Evolutionary conservation across 2,113 vertebrate species (phyloP).

Genomic region (Agelaius phoeniceus): DNA sequence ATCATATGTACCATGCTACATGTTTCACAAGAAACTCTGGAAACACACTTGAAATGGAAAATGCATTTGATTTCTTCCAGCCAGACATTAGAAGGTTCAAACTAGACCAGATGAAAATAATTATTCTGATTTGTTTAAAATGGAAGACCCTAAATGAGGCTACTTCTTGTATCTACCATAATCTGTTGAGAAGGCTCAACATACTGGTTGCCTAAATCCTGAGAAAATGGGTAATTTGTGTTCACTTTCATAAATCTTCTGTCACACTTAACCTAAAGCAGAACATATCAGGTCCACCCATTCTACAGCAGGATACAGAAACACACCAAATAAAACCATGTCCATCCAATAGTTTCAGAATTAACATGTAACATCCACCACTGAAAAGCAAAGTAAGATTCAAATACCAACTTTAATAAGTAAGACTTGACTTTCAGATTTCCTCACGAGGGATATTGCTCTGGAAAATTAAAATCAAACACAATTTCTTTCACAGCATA

Average conservation of each 20-base stretch:
- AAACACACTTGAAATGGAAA: neutral
- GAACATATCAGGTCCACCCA: neutral
- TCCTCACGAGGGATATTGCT: neutral
- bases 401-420: neutral
- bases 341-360: neutral
- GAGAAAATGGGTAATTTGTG: neutral
- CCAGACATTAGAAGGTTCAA: neutral
- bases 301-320: neutral
- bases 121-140: neutral
- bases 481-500: neutral
- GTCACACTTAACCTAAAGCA: neutral
- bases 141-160: neutral
- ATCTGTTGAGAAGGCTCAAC: neutral
- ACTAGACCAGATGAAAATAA: neutral
- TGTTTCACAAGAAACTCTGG: neutral
- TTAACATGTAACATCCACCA: neutral
- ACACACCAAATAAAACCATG: fast-evolving
- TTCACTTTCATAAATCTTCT: neutral
- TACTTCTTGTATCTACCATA: neutral
- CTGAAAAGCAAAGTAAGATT: neutral
- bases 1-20: fast-evolving
- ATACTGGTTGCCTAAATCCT: neutral
- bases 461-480: neutral
- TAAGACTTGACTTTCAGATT: neutral
- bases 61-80: neutral